Percentiles rank a stretch among this genome's conserved stretches.
These are phyloP conservation scores for Schizaphis graminum DNA, from an alignment of 2,888 invertebrate species.

Conservation along the genomic window DNA sequence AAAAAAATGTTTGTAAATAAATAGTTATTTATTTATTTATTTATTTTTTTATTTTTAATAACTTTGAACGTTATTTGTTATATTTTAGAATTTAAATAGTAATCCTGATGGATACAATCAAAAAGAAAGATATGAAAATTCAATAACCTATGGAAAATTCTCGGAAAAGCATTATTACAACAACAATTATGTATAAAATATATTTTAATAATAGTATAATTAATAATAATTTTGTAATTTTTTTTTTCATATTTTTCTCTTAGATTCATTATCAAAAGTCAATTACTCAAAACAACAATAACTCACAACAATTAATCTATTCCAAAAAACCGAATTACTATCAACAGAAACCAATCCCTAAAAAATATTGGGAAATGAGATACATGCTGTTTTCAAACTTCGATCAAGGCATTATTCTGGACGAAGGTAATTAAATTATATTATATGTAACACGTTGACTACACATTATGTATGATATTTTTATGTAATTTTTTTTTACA, in stretches of 20 bases:
- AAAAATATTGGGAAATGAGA: conserved; percentile 92
- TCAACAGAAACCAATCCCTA: neutral
- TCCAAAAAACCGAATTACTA: neutral
- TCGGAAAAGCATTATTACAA: too few species aligned
- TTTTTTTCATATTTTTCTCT: neutral
- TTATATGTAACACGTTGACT: conserved; percentile 49
- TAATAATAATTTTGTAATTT: neutral
- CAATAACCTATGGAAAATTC: neutral
- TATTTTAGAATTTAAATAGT: neutral
- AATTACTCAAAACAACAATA: neutral
- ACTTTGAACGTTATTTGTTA: neutral
- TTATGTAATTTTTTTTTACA: neutral
- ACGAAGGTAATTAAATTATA: conserved; percentile 76
- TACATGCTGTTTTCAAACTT: conserved; percentile 91
- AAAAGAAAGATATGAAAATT: neutral
- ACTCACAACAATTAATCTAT: neutral
- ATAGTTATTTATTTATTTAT: too few species aligned
- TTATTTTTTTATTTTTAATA: neutral
- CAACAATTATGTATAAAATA: too few species aligned
- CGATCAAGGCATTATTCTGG: conserved; percentile 91
- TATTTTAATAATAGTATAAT: too few species aligned
- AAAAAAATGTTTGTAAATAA: too few species aligned
- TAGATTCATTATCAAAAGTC: neutral
- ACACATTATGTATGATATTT: neutral
- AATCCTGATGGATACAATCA: neutral